Conservation (phyloP, 2,888 invertebrate species). For the Xestia rhomboidea region DNA sequence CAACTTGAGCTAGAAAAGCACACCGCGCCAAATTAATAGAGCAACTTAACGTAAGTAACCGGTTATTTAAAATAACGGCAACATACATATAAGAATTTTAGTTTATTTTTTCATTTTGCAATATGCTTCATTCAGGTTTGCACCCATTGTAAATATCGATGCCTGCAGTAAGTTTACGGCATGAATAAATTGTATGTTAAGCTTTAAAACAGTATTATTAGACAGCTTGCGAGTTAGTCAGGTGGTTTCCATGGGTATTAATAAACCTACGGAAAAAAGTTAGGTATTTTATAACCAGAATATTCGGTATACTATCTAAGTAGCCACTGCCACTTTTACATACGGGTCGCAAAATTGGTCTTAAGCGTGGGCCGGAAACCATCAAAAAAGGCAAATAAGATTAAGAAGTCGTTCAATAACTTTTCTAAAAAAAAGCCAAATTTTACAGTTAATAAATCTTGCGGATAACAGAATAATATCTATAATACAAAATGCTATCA, state of each 20-base stretch:
- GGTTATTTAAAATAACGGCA: conserved; percentile 22
- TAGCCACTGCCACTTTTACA: conserved; percentile 34
- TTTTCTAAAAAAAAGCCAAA: conserved; percentile 43
- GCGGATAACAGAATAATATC: conserved; percentile 46
- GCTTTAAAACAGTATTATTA: not conserved
- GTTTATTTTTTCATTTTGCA: conserved; percentile 9
- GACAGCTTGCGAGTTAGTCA: not conserved
- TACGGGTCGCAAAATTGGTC: conserved; percentile 38
- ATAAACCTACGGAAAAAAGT: not conserved
- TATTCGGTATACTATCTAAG: conserved; percentile 11
- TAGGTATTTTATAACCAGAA: not conserved
- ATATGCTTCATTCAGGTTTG: not conserved
- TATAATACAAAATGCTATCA: conserved; percentile 33
- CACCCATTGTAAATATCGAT: not conserved
- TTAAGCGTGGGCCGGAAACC: conserved; percentile 57
- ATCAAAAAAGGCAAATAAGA: conserved; percentile 56
- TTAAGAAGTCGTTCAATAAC: conserved; percentile 56
- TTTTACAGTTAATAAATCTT: conserved; percentile 51
- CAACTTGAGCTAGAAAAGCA: conserved; percentile 41
- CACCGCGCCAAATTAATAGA: conserved; percentile 25
- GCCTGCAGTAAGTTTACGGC: not conserved
- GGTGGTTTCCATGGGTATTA: not conserved
- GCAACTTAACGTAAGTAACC: conserved; percentile 23
- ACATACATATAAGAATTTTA: not conserved
- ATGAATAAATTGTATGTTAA: not conserved